Evolutionary conservation across 2,888 invertebrate species (phyloP), one percentile per base, ranked within the genome.

Genomic region (Thalpophila matura): DNA sequence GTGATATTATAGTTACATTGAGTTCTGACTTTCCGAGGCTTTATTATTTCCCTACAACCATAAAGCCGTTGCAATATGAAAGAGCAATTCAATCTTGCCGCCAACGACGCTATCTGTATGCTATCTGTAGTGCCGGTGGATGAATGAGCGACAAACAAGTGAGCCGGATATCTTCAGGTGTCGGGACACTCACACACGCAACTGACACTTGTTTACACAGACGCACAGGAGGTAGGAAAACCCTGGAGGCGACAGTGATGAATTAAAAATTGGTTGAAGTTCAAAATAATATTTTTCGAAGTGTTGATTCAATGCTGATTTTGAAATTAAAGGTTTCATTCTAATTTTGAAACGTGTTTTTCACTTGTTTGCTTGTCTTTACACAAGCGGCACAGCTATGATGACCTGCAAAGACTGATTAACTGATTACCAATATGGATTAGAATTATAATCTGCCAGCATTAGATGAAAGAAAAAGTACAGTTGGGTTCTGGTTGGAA

Each of bases 91-190:
- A 87, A 88, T 89, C 88, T 81, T 55, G 37, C 63, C 64, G 69
- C 77, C 75, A 87, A 83, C 81, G 81, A 83, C 73, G 82, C 86
- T 91, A 91, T 92, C 91, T 89, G 86, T 87, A 86, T 87, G 89
- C 89, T 80, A 93, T 92, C 92, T 89, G 87, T 62, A 57, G 58
- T 75, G 68, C 50, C 56, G 55, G 61, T 74, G 72, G 46, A 66
- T 63, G 79, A 81, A 80, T 89, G 90, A 88, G 81, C 77, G 81
- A 80, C 87, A 91, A 88, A 91, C 89, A 89, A 78, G 77, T 73
- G 78, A 69, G 64, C 64, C 77, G 81, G 86, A 83, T 86, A 84
- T 83, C 83, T 86, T 83, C 86, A 91, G 90, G 91, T 91, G 92
- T 89, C 85, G 83, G 72, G 60, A 74, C 76, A 58, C 80, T 56